Base-by-base conservation (phyloP, 2,113 vertebrate species). In the Melanostigma gelatinosum region DNA sequence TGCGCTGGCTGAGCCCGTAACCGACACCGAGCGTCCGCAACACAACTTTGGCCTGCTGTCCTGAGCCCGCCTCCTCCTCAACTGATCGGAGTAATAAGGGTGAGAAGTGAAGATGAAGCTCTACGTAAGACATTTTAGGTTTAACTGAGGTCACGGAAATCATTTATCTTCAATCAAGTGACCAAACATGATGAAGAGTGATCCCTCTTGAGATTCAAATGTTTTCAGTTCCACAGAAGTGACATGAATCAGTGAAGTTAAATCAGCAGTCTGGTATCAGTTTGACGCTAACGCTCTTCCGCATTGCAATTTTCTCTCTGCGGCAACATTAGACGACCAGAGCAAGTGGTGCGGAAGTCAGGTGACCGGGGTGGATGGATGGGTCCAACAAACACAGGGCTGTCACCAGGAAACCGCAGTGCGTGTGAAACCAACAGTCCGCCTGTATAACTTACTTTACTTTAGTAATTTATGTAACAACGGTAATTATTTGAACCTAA, bases 11-110 rank as follows among this genome's bases (percentile, higher is more conserved):
- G 61, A 67, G 77, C 80, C 68, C 68, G 80, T 48, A 83, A 77
- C 83, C 8, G 38, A 85, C 79, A 76, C 89, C 44, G 10, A 74
- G 52, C 8, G 34, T 75, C 85, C 72, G 66, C 78, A 63, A 18
- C 75, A 76, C 74, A 76, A 77, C 79, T 85, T 58, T 82, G 81
- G 54, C 77, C 82, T n/a, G 75, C 48, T 85, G 63, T 34, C 68
- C 66, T 64, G 42, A 24, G 61, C 62, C 64, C 0, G 4, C 55
- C 48, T 52, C 70, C 66, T 4, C 18, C 77, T 58, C 13, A 73
- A 73, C 61, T 27, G 44, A 83, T 83, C 32, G 67, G 57, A 82
- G 57, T 66, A 11, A 24, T 29, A 29, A 0, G 36, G 3, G 11
- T 20, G 62, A 79, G 42, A 66, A 38, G 64, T n/a, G 22, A 82